Percentiles rank a stretch among this genome's conserved stretches.
Conservation (phyloP, 2,113 vertebrate genomes). For the Scomber scombrus region DNA sequence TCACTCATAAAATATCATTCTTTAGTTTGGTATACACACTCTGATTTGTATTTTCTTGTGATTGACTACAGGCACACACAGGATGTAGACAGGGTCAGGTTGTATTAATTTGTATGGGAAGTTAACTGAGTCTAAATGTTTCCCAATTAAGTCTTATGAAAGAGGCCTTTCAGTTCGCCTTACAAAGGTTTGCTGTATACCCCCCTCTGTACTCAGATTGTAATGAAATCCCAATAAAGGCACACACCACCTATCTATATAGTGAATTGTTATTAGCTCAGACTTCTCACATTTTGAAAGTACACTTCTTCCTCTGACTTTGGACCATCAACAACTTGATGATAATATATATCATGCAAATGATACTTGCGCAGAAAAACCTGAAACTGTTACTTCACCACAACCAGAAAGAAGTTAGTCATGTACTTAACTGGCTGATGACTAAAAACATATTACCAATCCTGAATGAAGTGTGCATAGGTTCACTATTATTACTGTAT, state of each 20-base stretch:
- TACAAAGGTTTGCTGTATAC: conserved; percentile 74
- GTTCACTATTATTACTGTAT: not conserved
- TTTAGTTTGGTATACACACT: not conserved
- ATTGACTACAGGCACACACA: conserved; percentile 30
- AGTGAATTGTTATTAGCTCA: conserved; percentile 26
- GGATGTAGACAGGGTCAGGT: conserved; percentile 64
- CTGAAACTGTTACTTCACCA: conserved; percentile 5
- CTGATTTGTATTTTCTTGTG: conserved; percentile 24
- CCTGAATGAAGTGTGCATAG: not conserved
- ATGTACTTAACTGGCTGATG: not conserved
- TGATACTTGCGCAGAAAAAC: not conserved
- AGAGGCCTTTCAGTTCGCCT: conserved; percentile 75
- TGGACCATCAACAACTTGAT: not conserved
- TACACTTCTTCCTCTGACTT: conserved; percentile 7
- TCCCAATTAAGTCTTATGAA: conserved; percentile 76
- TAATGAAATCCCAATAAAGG: conserved; percentile 71
- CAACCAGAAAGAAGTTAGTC: not conserved
- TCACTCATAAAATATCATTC: not conserved
- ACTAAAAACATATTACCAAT: not conserved
- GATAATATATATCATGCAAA: no score
- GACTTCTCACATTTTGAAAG: conserved; percentile 30
- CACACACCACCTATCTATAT: conserved; percentile 36
- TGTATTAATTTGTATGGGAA: conserved; percentile 74
- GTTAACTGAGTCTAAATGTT: conserved; percentile 71
- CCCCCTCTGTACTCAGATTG: conserved; percentile 49